Evolutionary conservation across 2,113 vertebrate species (phyloP), one percentile per base, ranked within the genome.

Genomic region (Irena cyanogastra): DNA sequence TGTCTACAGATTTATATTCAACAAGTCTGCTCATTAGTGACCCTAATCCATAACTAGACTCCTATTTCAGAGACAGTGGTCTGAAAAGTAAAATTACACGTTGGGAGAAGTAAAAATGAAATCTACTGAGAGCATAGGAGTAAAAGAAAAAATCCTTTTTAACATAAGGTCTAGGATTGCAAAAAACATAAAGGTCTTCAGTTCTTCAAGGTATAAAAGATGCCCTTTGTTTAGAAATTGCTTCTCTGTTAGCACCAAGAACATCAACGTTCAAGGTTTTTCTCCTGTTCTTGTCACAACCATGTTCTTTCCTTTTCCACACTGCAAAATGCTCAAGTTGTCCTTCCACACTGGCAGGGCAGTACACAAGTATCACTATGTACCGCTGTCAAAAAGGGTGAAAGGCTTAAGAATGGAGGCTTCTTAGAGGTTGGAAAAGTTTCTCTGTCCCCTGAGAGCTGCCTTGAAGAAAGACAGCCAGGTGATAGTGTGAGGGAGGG

Each of bases 301-400:
- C 13, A 7, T 4, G 2, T 53, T 16, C 26, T 41, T 89, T 80
- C 19, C 45, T 42, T 71, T 71, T 19, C 16, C 21, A 20, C 11
- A 16, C 11, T 28, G 65, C 53, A 28, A 72, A 65, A 53, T 9
- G 10, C 13, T 79, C 1, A 0, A 22, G 21, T 21, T 64, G 5
- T n/a, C 44, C 24, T 57, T 57, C 26, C 18, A 33, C 27, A 33
- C 7, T 42, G 13, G 16, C 13, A 22, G 15, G 4, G 35, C 31
- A 56, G 45, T 7, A 37, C 49, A 45, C 23, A 45, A 44, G 13
- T 1, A 3, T 45, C 45, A 39, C 37, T 22, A n/a, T 59, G 44
- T 11, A 30, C 23, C 9, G 1, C 3, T 47, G 28, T 7, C 3
- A 1, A 19, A 75, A 35, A 44, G 3, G 3, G 9, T 27, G 10